Evolutionary conservation across 2,888 invertebrate genomes (phyloP).

Genomic region (Hydriomena furcata): DNA sequence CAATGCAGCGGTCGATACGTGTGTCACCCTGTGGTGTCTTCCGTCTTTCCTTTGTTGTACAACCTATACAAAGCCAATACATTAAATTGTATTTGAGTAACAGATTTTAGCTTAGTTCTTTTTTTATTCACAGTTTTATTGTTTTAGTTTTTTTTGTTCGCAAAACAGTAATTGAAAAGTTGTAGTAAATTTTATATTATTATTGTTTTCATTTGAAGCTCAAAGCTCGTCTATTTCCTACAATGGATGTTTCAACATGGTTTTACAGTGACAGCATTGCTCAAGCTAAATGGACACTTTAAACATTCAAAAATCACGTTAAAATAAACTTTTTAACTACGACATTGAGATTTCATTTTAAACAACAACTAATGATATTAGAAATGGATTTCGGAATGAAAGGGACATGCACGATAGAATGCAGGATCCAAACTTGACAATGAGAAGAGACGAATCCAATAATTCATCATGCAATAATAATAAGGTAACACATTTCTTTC

Average conservation of each 20-base stretch:
- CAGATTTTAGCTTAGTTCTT: not conserved
- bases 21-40: conserved; percentile 63
- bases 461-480: conserved; percentile 38
- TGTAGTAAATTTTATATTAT: not conserved
- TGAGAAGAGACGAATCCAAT: conserved; percentile 56
- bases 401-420: conserved; percentile 66
- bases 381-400: conserved; percentile 51
- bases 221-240: conserved; percentile 49
- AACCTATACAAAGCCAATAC: conserved; percentile 52
- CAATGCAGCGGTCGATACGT: conserved; percentile 71
- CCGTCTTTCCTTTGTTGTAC: conserved; percentile 75
- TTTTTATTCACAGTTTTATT: not conserved
- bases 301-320: conserved; percentile 15
- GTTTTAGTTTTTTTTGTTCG: not conserved
- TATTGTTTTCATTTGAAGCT: conserved; percentile 38
- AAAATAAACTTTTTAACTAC: conserved; percentile 39
- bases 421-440: conserved; percentile 59
- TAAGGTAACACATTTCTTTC: conserved; percentile 42
- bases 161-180: not conserved
- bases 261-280: conserved; percentile 45
- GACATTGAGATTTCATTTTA: conserved; percentile 42
- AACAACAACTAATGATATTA: conserved; percentile 55
- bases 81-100: not conserved
- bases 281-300: conserved; percentile 38
- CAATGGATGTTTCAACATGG: conserved; percentile 39